phyloP scores from a whole-genome alignment of 2,113 vertebrate species.

The Arenaria interpres region DNA sequence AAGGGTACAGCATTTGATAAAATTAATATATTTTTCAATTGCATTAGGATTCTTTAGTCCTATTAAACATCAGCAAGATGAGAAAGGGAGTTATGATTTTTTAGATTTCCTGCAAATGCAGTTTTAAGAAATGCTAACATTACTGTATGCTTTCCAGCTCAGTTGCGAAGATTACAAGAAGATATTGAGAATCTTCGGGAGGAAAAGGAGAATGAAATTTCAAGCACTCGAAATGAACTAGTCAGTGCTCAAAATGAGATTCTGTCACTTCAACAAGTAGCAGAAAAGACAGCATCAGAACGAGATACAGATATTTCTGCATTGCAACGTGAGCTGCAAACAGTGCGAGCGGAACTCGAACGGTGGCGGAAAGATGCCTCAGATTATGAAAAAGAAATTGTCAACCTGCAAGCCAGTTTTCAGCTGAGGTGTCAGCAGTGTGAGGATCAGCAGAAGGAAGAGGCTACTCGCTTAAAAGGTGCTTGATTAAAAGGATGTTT shows the following conservation, averaged over 20 bases:
- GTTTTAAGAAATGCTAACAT: background rate
- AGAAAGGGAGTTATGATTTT: background rate
- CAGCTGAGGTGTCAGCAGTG: conserved; percentile 81
- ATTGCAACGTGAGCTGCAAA: conserved; percentile 85
- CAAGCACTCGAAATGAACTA: conserved; percentile 85
- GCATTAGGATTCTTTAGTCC: background rate
- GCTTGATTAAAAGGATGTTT: background rate
- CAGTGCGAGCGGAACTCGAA: conserved; percentile 85
- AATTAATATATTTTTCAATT: background rate
- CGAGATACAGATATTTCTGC: conserved; percentile 84
- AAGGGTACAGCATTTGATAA: background rate
- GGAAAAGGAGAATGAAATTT: conserved; percentile 90
- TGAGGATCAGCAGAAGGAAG: conserved; percentile 81
- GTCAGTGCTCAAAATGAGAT: conserved; percentile 92
- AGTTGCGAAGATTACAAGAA: conserved; percentile 84
- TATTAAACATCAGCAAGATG: background rate
- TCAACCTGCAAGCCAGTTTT: conserved; percentile 85
- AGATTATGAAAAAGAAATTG: conserved; percentile 88
- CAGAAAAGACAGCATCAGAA: conserved; percentile 84
- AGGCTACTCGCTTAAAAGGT: conserved; percentile 85
- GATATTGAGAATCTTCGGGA: conserved; percentile 91
- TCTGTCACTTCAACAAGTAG: conserved; percentile 85
- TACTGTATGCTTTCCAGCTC: conserved; percentile 64
- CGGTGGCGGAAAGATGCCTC: conserved; percentile 86
- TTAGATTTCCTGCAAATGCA: background rate